Evolutionary conservation across 2,797 vertebrate species (phyloP), one percentile per base, ranked within the genome.

Genomic region (Sylvia borin): DNA sequence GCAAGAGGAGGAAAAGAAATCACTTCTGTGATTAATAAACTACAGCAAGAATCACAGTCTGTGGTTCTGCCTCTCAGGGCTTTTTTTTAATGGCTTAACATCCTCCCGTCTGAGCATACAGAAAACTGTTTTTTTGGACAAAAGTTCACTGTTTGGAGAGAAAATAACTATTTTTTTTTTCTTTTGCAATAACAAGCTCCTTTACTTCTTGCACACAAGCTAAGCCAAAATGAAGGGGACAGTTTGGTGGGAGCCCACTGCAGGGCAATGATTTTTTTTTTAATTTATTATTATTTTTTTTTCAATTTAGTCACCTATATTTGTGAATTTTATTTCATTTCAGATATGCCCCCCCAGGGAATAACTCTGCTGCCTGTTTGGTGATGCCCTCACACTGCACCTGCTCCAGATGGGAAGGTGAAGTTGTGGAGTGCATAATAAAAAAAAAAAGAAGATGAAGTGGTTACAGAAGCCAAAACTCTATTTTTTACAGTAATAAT

Each of bases 171-270:
- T 78, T 21, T 24, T 18, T 68, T 68, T 70, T 24, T 43, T n/a
- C n/a, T 6, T 22, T 45, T 16, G 3, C 6, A 1, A 9, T 2
- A 32, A 47, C 11, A 31, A 76, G 14, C 10, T 72, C 36, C n/a
- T 47, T 47, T 29, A 55, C 6, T 29, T 40, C 24, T 47, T 5
- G 16, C 51, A 19, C 10, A 7, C 19, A 13, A 83, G 55, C 24
- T 5, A 26, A 62, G 14, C 7, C 20, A 16, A 32, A 61, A 13
- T 1, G 1, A 26, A 5, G 2, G 40, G 15, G 10, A 5, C 2
- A 7, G 10, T 21, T 58, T 68, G 47, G 38, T 26, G 50, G 47
- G 21, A 29, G 9, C 17, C 5, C 17, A 13, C 3, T 40, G 20
- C 21, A 45, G 20, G 61, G 15, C 8, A 34, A 21, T 2, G 8